Percentiles rank a stretch among this genome's conserved stretches.
phyloP scores from a whole-genome alignment of 1,140 invertebrate genomes.

The Hyles vespertilio region DNA sequence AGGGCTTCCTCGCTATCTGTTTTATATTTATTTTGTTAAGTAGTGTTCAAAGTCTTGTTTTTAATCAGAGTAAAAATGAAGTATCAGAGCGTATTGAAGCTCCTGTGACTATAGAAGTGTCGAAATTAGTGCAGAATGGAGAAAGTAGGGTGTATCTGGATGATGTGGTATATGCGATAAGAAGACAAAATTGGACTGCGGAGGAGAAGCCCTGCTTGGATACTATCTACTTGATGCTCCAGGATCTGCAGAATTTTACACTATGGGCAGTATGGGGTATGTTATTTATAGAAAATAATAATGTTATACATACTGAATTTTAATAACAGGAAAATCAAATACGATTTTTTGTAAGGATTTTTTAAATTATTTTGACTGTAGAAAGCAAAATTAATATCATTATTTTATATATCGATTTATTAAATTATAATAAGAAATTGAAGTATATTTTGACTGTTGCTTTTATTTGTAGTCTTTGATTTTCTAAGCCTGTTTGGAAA shows the following conservation, averaged over 20 bases:
- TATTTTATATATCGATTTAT: too few relatives aligned
- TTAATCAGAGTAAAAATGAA: slow-evolving; percentile 4
- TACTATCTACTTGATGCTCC: slow-evolving; percentile 39
- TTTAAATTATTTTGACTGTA: too few relatives aligned
- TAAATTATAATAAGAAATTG: too few relatives aligned
- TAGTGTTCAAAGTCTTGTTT: slow-evolving; percentile 14
- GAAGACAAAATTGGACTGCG: slow-evolving; percentile 51
- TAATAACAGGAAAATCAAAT: too few relatives aligned
- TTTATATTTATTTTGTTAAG: slow-evolving; percentile 5
- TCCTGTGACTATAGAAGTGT: neutral
- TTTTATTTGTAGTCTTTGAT: too few relatives aligned
- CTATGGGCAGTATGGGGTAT: slow-evolving; percentile 67
- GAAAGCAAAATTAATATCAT: too few relatives aligned
- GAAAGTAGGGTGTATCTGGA: slow-evolving; percentile 49
- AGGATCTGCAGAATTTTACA: slow-evolving; percentile 56
- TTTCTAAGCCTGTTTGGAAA: too few relatives aligned
- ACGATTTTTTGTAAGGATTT: too few relatives aligned
- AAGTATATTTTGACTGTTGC: too few relatives aligned
- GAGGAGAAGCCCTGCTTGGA: slow-evolving; percentile 53
- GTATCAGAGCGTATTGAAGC: neutral
- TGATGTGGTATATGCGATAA: slow-evolving; percentile 49
- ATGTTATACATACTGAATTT: too few relatives aligned
- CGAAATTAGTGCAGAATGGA: slow-evolving; percentile 6
- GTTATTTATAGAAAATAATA: slow-evolving; percentile 13
- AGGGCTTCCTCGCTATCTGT: slow-evolving; percentile 1